Conservation (phyloP, 2,113 vertebrate genomes). For the Scalopus aquaticus region DNA sequence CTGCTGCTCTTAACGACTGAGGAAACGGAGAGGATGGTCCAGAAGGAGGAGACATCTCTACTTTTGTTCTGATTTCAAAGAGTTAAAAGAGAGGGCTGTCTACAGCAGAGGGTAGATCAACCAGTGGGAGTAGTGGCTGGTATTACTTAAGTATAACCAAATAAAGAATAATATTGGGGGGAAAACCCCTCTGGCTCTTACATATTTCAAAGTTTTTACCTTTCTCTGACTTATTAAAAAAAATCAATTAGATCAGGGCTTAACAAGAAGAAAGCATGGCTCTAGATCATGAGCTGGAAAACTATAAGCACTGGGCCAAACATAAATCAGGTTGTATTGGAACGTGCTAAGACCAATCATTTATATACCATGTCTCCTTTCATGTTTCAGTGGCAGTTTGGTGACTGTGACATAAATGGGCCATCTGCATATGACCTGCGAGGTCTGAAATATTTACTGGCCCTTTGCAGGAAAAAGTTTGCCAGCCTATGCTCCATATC, state of each 20-base stretch:
- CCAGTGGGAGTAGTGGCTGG: neutral
- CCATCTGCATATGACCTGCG: neutral
- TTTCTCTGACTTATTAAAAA: neutral
- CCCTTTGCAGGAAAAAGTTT: neutral
- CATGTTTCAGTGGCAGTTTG: neutral
- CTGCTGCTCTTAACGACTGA: neutral
- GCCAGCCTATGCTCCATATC: neutral
- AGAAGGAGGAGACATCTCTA: neutral
- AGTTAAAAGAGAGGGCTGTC: neutral
- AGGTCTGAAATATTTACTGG: slow-evolving; percentile 17
- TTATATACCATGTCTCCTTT: neutral
- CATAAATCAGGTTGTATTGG: neutral
- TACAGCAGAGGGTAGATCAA: neutral
- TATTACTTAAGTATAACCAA: neutral
- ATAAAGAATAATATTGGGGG: neutral
- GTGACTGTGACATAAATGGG: neutral
- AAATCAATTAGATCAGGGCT: neutral
- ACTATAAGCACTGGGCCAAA: neutral
- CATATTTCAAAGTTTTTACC: neutral
- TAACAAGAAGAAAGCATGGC: slow-evolving; percentile 42
- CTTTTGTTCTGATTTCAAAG: neutral
- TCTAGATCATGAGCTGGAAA: neutral
- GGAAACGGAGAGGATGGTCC: neutral
- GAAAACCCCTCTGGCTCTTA: neutral
- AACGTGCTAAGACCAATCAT: neutral